phyloP scores from a whole-genome alignment of 2,888 invertebrate genomes.

The Caenorhabditis auriculariae region DNA sequence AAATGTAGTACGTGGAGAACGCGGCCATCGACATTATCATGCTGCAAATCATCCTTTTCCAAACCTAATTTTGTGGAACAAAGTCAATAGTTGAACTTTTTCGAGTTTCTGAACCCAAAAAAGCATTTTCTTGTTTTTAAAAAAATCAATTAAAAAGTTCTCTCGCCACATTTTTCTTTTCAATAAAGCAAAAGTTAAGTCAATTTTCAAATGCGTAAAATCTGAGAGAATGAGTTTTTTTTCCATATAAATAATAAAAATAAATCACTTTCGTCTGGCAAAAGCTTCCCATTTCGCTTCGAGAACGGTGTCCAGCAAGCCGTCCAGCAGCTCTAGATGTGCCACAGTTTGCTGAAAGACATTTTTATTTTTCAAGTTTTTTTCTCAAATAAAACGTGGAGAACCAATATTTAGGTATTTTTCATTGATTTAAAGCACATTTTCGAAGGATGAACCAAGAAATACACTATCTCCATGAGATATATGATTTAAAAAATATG shows the following conservation, averaged over 20 bases:
- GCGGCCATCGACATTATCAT: conserved; percentile 74
- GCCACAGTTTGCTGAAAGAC: conserved; percentile 85
- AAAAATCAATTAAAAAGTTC: not conserved
- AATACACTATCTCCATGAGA: too few species aligned
- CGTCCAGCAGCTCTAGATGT: conserved; percentile 90
- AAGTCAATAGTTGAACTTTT: too few species aligned
- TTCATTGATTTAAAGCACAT: not conserved
- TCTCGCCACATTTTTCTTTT: not conserved
- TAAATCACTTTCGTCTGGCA: conserved; percentile 76
- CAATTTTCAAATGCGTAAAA: not conserved
- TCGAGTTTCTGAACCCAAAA: too few species aligned
- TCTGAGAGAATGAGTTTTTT: not conserved
- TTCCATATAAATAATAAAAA: not conserved
- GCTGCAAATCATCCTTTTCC: too few species aligned
- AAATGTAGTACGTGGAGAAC: conserved; percentile 85
- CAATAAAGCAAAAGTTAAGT: too few species aligned
- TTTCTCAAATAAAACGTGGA: not conserved
- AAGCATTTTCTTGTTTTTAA: too few species aligned
- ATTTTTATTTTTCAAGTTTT: conserved; percentile 81
- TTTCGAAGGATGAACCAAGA: too few species aligned
- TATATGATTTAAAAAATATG: not conserved
- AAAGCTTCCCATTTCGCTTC: conserved; percentile 98
- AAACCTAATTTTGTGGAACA: too few species aligned
- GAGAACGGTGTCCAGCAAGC: conserved; percentile 88
- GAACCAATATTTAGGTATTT: too few species aligned